Evolutionary conservation across 2,888 invertebrate genomes (phyloP), one percentile per base, ranked within the genome.

Genomic region (Brenthis daphne): DNA sequence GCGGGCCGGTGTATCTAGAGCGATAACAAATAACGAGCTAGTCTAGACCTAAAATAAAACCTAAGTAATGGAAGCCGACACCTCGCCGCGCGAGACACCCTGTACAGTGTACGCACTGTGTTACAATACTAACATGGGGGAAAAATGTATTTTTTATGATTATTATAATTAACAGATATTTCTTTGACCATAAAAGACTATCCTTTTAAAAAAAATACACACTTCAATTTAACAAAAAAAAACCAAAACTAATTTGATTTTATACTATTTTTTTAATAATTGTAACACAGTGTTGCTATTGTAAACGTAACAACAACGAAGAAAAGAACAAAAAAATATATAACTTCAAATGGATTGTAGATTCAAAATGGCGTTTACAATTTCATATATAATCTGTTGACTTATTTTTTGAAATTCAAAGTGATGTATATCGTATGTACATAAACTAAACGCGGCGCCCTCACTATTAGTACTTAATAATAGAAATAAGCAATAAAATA

Each of bases 21-120:
- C 33, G 33, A 60, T 29, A 60, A 60, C 50, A 60, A 60, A 29
- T 14, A 60, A 48, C 33, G 12, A 16, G 20, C 43, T 57, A 63
- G 50, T 64, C 57, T 63, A 68, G 8, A 57, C 48, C 63, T 63
- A 68, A 65, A 64, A n/a, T 65, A 65, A 65, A 24, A 63, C 47
- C 68, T 72, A 72, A 69, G 33, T 65, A 68, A 64, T 72, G 72
- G 72, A 72, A 72, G 70, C 70, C 72, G 69, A 63, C 57, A 65
- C 65, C 65, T 16, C 67, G 64, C 60, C 70, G 33, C 66, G 50
- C 47, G 14, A 12, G 43, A 37, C 63, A 6, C 29, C 24, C 29
- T 29, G 29, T 29, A 29, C 29, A 29, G 29, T 48, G 20, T 54
- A 12, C 24, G 20, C 56, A n/a, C 55, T 47, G 24, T 67, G 61